Evolutionary conservation across 2,797 vertebrate genomes (phyloP), one percentile per base, ranked within the genome.

Genomic region (Cynopterus sphinx): DNA sequence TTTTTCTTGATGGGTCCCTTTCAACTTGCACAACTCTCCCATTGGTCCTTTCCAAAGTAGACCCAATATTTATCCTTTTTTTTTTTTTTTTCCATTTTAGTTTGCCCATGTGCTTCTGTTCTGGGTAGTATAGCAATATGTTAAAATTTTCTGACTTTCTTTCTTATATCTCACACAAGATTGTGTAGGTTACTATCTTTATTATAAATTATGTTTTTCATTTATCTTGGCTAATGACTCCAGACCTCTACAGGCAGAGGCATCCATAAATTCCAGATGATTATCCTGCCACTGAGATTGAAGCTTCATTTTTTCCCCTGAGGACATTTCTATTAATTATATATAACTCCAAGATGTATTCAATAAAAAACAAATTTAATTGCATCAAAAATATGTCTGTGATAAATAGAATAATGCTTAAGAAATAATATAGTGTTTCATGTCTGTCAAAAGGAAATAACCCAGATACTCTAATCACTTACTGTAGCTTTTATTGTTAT

Each of bases 401-500:
- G 78, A 94, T 68, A 96, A 95, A 79, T 41, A 97, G 21, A 96
- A 87, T 65, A 88, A 70, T 84, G 49, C 39, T 87, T 91, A 87
- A 77, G 55, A 92, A 95, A 91, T 55, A 93, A 65, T 79, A 68
- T 6, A 92, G 43, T 79, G 73, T 81, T 91, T 63, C 68, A 78
- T 3, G 81, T 93, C 75, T 94, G 51, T 93, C 84, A 70, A 78
- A 93, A 92, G 88, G 94, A 96, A 96, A 78, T 82, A 91, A 97
- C 86, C 74, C 36, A 87, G 74, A 94, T 55, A 81, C 41, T 78
- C 65, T 63, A 55, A 87, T 82, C 59, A 84, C 71, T 96, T 70
- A 55, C 59, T 88, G 15, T 61, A 79, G 85, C n/a, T 90, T 94
- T 97, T 87, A 97, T 57, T 97, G 90, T 86, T 93, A 97, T 74